Evolutionary conservation across 1,140 invertebrate species (phyloP).

Genomic region (Drosophila auraria): DNA sequence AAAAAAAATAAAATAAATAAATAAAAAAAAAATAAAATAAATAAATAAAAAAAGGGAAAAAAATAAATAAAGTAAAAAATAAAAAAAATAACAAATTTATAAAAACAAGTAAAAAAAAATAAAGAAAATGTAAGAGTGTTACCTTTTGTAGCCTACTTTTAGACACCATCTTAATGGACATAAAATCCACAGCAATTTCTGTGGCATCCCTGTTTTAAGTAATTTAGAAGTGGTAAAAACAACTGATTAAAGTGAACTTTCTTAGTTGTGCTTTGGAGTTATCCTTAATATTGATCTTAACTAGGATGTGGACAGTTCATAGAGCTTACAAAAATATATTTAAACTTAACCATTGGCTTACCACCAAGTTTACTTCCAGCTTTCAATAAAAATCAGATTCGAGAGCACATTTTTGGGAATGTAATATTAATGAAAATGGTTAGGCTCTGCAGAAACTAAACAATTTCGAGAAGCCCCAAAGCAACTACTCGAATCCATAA

Average conservation of each 20-base stretch:
- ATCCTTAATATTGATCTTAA: not conserved
- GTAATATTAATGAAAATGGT: too few species aligned
- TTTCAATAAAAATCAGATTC: not conserved
- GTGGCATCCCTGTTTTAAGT: not conserved
- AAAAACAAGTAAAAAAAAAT: too few species aligned
- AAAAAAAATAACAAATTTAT: too few species aligned
- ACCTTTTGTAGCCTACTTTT: not conserved
- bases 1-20: too few species aligned
- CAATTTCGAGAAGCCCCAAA: not conserved
- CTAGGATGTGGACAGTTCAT: not conserved
- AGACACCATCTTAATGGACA: not conserved
- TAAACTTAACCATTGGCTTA: not conserved
- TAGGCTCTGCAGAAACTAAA: constrained; percentile 1
- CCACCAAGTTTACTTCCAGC: not conserved
- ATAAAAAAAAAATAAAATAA: too few species aligned
- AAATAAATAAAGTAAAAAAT: too few species aligned
- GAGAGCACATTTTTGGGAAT: not conserved
- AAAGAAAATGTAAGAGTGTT: too few species aligned
- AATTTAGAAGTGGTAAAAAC: not conserved
- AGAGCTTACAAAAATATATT: not conserved
- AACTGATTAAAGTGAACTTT: too few species aligned
- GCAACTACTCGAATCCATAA: constrained; percentile 1
- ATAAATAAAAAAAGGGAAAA: too few species aligned
- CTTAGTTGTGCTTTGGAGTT: not conserved
- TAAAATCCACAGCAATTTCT: not conserved